Evolutionary conservation across 2,797 vertebrate genomes (phyloP).

Genomic region (Poeciliopsis infans): DNA sequence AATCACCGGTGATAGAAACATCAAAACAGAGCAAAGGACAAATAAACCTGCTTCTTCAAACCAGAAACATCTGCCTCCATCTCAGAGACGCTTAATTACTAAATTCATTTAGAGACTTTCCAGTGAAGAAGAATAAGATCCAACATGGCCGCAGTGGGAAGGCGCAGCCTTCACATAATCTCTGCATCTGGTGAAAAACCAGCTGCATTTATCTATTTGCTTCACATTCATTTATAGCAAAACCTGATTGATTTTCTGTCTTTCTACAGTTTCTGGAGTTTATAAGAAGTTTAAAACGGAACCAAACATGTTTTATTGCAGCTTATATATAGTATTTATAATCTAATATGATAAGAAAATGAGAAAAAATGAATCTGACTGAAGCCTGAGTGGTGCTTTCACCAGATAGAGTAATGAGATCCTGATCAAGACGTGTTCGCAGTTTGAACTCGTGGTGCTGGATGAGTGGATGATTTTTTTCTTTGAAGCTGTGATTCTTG

Average conservation of each 20-base stretch:
- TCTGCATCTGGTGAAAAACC: background rate
- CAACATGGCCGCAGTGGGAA: background rate
- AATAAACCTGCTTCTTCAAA: conserved; percentile 19
- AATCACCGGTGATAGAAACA: conserved; percentile 18
- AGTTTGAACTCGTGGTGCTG: background rate
- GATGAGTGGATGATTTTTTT: background rate
- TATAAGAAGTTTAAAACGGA: background rate
- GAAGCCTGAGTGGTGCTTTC: background rate
- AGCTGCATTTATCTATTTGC: background rate
- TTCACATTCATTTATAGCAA: background rate
- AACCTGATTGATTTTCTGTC: background rate
- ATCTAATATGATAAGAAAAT: background rate
- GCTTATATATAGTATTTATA: background rate
- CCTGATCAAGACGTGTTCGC: background rate
- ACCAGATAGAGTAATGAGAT: background rate
- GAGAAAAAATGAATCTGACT: background rate
- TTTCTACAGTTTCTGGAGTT: background rate
- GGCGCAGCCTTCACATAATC: background rate
- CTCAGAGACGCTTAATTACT: background rate
- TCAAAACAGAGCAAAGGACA: conserved; percentile 19
- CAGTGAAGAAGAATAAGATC: background rate
- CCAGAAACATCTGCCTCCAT: background rate
- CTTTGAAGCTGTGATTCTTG: background rate
- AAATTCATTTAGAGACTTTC: background rate
- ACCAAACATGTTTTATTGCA: background rate